Evolutionary conservation across 2,113 vertebrate genomes (phyloP).

Genomic region (Morone chrysops): DNA sequence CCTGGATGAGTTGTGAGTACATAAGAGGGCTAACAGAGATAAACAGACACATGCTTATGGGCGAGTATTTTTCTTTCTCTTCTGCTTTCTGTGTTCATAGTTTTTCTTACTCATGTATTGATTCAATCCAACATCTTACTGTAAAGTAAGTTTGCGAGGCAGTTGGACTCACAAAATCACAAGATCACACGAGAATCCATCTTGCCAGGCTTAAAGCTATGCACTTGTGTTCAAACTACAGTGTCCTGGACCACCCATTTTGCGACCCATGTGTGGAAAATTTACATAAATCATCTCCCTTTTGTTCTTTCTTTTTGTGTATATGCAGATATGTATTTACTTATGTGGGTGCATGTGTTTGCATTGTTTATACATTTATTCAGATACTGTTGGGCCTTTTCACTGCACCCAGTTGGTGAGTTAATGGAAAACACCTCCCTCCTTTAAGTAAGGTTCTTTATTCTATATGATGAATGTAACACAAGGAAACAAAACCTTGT

Average conservation of each 20-base stretch:
- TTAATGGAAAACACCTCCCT: constrained; percentile 5
- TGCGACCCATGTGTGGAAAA: no score
- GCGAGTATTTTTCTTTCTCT: neutral
- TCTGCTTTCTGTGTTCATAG: neutral
- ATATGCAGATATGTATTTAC: no score
- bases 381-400: neutral
- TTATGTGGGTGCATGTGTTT: no score
- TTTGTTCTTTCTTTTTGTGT: neutral
- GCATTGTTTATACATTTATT: neutral
- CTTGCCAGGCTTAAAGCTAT: no score
- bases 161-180: no score
- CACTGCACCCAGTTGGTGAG: neutral
- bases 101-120: neutral
- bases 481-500: neutral
- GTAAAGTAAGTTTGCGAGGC: neutral
- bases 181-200: no score
- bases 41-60: constrained; percentile 47
- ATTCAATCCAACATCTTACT: neutral
- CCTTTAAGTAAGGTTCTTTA: neutral
- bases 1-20: constrained; percentile 32
- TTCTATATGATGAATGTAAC: constrained; percentile 3
- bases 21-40: constrained; percentile 33
- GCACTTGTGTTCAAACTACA: no score
- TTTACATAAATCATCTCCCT: neutral
- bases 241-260: no score